Percentiles rank a stretch among this genome's conserved stretches.
phyloP scores from a whole-genome alignment of 1,140 invertebrate genomes.

The Thrips palmi region DNA sequence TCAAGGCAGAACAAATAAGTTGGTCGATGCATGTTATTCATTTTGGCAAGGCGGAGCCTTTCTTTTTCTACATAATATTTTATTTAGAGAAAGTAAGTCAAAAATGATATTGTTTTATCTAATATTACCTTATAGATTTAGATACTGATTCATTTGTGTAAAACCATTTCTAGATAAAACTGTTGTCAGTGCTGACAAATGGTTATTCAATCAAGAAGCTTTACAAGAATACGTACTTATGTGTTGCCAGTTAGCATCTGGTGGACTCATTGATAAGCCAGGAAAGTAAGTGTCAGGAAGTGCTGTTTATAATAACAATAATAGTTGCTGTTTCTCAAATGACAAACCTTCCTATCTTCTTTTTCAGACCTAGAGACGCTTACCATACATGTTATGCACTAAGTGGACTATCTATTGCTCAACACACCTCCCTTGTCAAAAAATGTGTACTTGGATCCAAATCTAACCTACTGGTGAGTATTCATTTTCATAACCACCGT shows the following conservation, averaged over 20 bases:
- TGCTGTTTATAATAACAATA: neutral
- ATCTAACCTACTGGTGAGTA: slow-evolving; percentile 39
- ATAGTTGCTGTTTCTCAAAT: neutral
- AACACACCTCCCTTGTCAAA: slow-evolving; percentile 46
- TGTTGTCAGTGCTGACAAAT: slow-evolving; percentile 22
- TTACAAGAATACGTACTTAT: slow-evolving; percentile 89
- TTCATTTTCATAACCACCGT: slow-evolving; percentile 8
- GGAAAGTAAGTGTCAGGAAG: slow-evolving; percentile 48
- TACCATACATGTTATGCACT: slow-evolving; percentile 95
- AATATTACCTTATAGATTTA: slow-evolving; percentile 8
- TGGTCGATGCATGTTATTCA: slow-evolving; percentile 96
- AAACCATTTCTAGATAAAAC: too few species aligned
- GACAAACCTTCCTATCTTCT: slow-evolving; percentile 12
- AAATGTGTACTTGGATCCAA: slow-evolving; percentile 34
- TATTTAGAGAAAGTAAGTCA: slow-evolving; percentile 27
- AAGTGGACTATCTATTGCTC: slow-evolving; percentile 85
- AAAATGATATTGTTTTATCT: neutral
- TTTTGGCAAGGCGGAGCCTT: slow-evolving; percentile 95
- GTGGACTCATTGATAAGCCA: slow-evolving; percentile 93
- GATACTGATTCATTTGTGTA: slow-evolving; percentile 1
- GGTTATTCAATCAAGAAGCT: slow-evolving; percentile 66
- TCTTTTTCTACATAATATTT: slow-evolving; percentile 46
- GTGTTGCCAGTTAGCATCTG: slow-evolving; percentile 75
- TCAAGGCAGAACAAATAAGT: slow-evolving; percentile 90
- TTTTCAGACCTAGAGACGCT: slow-evolving; percentile 61